Percentiles rank a stretch among this genome's conserved stretches.
Evolutionary conservation across 2,888 invertebrate species (phyloP).

Genomic region (Pseudococcus jackbeardsleyi): DNA sequence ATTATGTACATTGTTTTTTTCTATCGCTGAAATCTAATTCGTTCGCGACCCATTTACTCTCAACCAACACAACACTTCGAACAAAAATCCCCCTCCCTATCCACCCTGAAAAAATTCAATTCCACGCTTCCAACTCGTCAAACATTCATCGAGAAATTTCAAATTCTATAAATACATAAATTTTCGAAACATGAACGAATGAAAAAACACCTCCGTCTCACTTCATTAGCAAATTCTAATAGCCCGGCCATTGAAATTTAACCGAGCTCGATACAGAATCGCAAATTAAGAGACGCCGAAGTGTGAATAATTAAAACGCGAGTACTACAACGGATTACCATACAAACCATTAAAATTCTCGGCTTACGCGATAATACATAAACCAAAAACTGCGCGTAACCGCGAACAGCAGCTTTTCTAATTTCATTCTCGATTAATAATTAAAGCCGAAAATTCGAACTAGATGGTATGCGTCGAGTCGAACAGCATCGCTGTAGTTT

Average conservation of each 20-base stretch:
- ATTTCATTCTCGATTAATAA: slow-evolving; percentile 26
- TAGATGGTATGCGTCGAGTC: background rate
- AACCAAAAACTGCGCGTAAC: background rate
- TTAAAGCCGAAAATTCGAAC: slow-evolving; percentile 9
- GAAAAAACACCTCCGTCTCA: background rate
- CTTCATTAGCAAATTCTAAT: background rate
- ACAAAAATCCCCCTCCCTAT: no score
- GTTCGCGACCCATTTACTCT: no score
- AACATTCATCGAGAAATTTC: background rate
- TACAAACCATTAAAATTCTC: background rate
- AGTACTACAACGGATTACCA: slow-evolving; percentile 13
- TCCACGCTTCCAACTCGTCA: no score
- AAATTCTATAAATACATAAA: background rate
- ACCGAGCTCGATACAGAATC: slow-evolving; percentile 4
- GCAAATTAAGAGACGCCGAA: background rate
- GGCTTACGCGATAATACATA: background rate
- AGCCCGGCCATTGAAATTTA: background rate
- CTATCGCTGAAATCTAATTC: no score
- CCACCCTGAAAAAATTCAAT: no score
- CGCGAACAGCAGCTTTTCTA: slow-evolving; percentile 21
- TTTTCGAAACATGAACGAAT: background rate
- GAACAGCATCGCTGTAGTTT: background rate
- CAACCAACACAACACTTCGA: no score
- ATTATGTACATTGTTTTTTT: no score
- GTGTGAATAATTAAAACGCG: slow-evolving; percentile 5